Evolutionary conservation across 2,113 vertebrate genomes (phyloP), one percentile per base, ranked within the genome.

Genomic region (Helogale parvula): DNA sequence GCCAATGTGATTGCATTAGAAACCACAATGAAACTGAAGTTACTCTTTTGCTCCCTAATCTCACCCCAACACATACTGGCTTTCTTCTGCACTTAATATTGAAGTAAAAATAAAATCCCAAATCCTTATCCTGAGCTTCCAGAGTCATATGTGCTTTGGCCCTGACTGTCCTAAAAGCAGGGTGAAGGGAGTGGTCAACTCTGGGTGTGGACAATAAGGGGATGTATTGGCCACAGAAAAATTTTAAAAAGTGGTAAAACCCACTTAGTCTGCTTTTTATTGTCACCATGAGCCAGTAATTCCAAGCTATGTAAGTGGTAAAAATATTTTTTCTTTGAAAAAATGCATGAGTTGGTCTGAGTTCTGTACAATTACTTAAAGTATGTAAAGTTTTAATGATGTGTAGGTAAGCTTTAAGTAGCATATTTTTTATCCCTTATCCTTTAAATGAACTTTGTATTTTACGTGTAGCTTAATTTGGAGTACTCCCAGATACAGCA

Each of bases 41-140:
- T 79, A 77, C 9, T 88, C 25, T 65, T n/a, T 7, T 88, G 35
- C 60, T 52, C 66, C 17, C 52, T 74, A n/a, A 60, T 23, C 57
- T 3, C 21, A 9, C 57, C 8, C 57, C 57, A 19, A 19, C 33
- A 16, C 79, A 63, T 27, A 60, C 27, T 47, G 45, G 65, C 45
- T 95, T 83, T 77, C 60, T 35, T 57, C 14, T 74, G 74, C n/a
- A 87, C 15, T 54, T 87, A 57, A 65, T 82, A 82, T 72, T 33
- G 69, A 74, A 93, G 57, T 77, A 72, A 89, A 89, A 95, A 93
- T 82, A 93, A 88, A 82, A 88, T 15, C 33, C 29, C 2, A 35
- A 27, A 65, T 57, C 45, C 69, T 95, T 17, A 91, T 63, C 60
- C 23, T 50, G 8, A 66, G 72, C 31, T 38, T 79, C 57, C 16